Base-by-base conservation (phyloP, 2,888 invertebrate genomes). In the Drosophila neotestacea region DNA sequence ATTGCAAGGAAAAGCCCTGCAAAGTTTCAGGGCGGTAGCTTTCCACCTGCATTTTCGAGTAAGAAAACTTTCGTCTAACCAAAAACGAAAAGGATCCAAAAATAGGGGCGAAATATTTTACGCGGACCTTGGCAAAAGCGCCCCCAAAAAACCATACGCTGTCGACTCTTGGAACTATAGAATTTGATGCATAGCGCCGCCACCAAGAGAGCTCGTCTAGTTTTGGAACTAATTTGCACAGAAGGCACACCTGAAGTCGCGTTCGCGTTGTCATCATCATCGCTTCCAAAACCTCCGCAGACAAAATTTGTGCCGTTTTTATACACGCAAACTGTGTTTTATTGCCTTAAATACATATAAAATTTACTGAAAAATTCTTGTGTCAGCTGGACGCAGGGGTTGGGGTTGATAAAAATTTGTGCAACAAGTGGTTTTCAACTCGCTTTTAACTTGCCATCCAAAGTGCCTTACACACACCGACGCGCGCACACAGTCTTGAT, bases 231-330 rank as follows among this genome's bases (percentile, higher is more conserved):
- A 16, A 16, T 16, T 16, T 16, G 16, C 16, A 1, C 16, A 16
- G 54, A 52, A 61, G 79, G 54, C 72, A 71, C 64, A 75, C 71
- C 82, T 79, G 80, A 75, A 66, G 79, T 82, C 66, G 79, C 76
- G 82, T 81, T 81, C 73, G 85, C 86, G 81, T 79, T 85, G 85
- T 85, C 85, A 77, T 83, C 85, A 77, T 83, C 85, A 81, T 81
- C 84, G 61, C 70, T 70, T 70, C 70, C 69, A 64, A 83, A 79
- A 68, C 60, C 70, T 67, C 48, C 64, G 61, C 42, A 41, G 51
- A 73, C 61, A 62, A 70, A 70, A 73, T 65, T 75, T 73, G 56
- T 70, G 72, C 68, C 65, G 73, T 67, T 81, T 82, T 60, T 48
- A 69, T 54, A 44, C 38, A 63, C 54, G 64, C 72, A 66, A 70